phyloP scores from a whole-genome alignment of 2,888 invertebrate species.

The Taphrorychus bicolor region DNA sequence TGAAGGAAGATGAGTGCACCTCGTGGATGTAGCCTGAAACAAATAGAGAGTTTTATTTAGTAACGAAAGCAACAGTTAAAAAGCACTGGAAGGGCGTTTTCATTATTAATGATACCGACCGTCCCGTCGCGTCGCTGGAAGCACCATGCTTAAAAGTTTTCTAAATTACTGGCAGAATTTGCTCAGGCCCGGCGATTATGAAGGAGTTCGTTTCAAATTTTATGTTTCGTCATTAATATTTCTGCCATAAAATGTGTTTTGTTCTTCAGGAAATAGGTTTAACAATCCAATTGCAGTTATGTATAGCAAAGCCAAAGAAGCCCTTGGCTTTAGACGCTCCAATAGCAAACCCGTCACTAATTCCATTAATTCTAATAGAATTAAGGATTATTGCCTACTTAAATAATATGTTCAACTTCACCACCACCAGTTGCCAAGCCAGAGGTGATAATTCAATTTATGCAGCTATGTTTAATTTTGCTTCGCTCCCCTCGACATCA shows the following conservation, averaged over 20 bases:
- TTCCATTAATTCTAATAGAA: conserved; percentile 38
- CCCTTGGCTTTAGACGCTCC: background rate
- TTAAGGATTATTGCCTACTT: conserved; percentile 32
- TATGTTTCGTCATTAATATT: too few relatives aligned
- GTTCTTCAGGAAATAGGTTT: too few relatives aligned
- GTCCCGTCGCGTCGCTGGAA: conserved; percentile 14
- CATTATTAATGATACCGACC: conserved; percentile 35
- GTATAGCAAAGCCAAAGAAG: background rate
- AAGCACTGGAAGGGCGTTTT: conserved; percentile 15
- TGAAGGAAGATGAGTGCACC: conserved; percentile 77
- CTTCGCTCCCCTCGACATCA: background rate
- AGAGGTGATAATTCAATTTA: conserved; percentile 36
- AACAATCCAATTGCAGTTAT: too few relatives aligned
- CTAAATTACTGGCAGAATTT: background rate
- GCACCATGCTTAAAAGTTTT: conserved; percentile 24
- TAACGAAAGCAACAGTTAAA: conserved; percentile 23
- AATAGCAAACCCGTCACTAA: conserved; percentile 11
- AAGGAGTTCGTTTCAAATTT: conserved; percentile 24
- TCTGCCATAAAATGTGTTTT: too few relatives aligned
- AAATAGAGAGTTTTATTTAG: background rate
- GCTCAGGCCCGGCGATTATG: conserved; percentile 12
- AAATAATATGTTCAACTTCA: conserved; percentile 16
- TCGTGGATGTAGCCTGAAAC: conserved; percentile 78
- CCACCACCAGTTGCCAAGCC: conserved; percentile 32
- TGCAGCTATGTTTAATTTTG: background rate